Base-by-base conservation (phyloP, 2,888 invertebrate genomes). In the Meiosimyza decipiens region DNA sequence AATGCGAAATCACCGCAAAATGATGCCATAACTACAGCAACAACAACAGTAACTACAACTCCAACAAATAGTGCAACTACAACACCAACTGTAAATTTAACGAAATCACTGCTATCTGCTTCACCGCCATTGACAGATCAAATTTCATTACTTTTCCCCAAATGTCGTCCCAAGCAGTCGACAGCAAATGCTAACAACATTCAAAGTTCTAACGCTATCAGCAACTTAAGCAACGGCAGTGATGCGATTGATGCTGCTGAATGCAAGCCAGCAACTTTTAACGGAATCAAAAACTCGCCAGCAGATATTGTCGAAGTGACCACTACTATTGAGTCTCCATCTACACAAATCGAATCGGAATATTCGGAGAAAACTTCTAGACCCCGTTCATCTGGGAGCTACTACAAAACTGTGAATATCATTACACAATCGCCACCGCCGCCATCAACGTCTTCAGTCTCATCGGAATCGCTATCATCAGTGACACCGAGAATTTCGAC, bases 71-170 rank as follows among this genome's bases (percentile, higher is more conserved):
- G 49, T 40, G 60, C 71, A 40, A 49, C 51, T 72, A 64, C 71
- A 15, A 49, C 52, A 52, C 13, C 73, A 55, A 70, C 72, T 60
- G 76, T 82, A 65, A 84, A 80, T 73, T 75, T 84, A 72, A 79
- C 84, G 22, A 80, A 83, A 74, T 74, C 77, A 3, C 55, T 84
- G 87, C 88, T 82, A 84, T 89, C 89, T 87, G 88, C 88, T 86
- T 88, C 88, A 86, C 89, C 89, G 54, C 88, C 88, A 82, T 88
- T 89, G 22, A 86, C 82, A 88, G 94, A 94, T 89, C 92, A 93
- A 89, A 94, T 95, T 88, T 93, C 93, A 85, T 91, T 93, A 87
- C 90, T 95, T 83, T 95, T 95, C 89, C 94, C 94, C 83, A 95
- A 95, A 92, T 95, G 95, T 89, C 91, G 94, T 82, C 94, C 94